Base-by-base conservation (phyloP, 2,113 vertebrate genomes). In the Ctenomys sociabilis region DNA sequence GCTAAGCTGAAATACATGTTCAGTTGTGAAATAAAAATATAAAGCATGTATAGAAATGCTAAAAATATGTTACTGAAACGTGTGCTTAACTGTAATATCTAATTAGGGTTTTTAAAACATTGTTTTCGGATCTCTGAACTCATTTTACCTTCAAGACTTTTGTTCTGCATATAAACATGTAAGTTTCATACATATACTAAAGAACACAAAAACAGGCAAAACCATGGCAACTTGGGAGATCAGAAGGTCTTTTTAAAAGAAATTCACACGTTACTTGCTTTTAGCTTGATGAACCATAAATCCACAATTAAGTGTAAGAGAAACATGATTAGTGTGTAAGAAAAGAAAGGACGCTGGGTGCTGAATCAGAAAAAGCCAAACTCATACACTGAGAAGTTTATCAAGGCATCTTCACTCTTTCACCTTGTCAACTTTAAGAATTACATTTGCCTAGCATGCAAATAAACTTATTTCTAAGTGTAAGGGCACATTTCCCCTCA, bases 401-500 rank as follows among this genome's bases (percentile, higher is more conserved):
- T 28, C 2, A 3, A 78, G 45, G 16, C 24, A 84, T 40, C 70
- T 83, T 61, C 40, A 40, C 66, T 22, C 43, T 40, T 6, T 49
- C n/a, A 77, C n/a, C 30, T 0, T 70, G 40, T 43, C 32, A 54
- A 45, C n/a, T 81, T 63, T 90, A 68, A 49, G 22, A 13, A 24
- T 17, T 52, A 21, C 28, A 68, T 75, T 24, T 75, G n/a, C 40
- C 84, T 81, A 57, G 64, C 22, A 63, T 89, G 32, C 75, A 91
- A 92, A 92, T 30, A 21, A 22, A 81, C 40, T 91, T 82, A 86
- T 72, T 86, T 87, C 64, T 91, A 88, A 83, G 28, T 35, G 49
- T 26, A 87, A 68, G 14, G 30, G 45, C 73, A 17, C 70, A 78
- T 63, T 57, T 88, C 45, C 45, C 61, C 9, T 35, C 2, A 77